These are phyloP conservation scores for Tragulus kanchil DNA, from an alignment of 2,113 vertebrate species.

Conservation along the genomic window DNA sequence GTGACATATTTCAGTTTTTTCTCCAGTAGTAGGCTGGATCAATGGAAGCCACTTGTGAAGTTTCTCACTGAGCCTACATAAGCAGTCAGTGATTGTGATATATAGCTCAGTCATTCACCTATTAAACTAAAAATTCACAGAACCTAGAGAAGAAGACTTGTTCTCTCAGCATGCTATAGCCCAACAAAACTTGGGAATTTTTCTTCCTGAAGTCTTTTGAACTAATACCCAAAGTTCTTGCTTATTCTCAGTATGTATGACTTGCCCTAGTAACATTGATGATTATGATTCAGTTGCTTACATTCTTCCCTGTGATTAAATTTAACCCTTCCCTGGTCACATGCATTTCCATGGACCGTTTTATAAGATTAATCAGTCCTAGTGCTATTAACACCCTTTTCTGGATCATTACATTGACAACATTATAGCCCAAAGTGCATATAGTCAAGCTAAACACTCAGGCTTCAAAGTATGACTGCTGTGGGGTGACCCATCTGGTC, in stretches of 20 bases:
- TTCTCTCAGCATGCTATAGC: background rate
- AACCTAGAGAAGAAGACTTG: background rate
- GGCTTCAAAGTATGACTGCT: background rate
- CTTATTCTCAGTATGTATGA: background rate
- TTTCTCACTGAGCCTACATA: background rate
- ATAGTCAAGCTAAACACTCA: slow-evolving; percentile 46
- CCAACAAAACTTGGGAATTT: background rate
- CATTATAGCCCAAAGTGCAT: background rate
- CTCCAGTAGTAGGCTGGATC: background rate
- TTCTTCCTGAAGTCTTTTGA: slow-evolving; percentile 47
- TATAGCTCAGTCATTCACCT: background rate
- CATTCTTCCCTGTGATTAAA: slow-evolving; percentile 48
- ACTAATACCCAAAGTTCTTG: background rate
- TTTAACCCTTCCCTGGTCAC: background rate
- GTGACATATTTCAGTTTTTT: slow-evolving; percentile 6
- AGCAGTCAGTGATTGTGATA: background rate
- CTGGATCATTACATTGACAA: background rate
- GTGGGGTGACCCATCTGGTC: background rate
- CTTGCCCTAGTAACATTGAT: background rate
- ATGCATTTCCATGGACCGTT: background rate
- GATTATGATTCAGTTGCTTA: background rate
- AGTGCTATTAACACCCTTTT: background rate
- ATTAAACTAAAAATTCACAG: background rate
- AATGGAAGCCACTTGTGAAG: background rate
- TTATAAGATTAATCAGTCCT: background rate